Percentiles rank a stretch among this genome's conserved stretches.
Evolutionary conservation across 2,888 invertebrate species (phyloP).

Genomic region (Acrobasis consociella): DNA sequence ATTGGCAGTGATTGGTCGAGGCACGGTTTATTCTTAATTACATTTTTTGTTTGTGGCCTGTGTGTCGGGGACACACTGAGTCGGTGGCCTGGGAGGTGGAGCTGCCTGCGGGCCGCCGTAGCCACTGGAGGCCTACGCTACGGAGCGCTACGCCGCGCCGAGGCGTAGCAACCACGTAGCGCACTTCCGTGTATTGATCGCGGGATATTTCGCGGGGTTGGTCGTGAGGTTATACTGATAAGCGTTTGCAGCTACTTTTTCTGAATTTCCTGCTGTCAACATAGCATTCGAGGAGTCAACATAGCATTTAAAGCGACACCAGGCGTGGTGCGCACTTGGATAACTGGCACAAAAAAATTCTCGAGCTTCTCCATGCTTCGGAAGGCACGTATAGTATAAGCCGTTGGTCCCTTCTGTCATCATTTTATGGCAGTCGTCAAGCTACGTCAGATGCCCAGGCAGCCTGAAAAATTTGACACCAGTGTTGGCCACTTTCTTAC

Average conservation of each 20-base stretch:
- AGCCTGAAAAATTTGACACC: no score
- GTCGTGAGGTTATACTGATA: not conserved
- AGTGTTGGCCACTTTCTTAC: no score
- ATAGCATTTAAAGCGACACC: no score
- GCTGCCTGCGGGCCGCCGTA: constrained; percentile 62
- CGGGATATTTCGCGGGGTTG: constrained; percentile 50
- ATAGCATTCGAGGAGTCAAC: no score
- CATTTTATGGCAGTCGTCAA: no score
- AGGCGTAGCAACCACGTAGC: constrained; percentile 50
- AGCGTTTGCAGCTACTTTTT: not conserved
- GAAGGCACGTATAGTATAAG: no score
- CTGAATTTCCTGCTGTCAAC: no score
- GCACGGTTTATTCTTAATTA: constrained; percentile 46
- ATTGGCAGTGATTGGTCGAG: constrained; percentile 58
- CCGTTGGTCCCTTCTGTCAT: no score
- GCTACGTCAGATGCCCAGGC: no score
- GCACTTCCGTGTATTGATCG: constrained; percentile 62
- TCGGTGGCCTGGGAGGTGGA: constrained; percentile 66
- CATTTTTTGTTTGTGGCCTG: constrained; percentile 45
- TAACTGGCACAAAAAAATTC: no score
- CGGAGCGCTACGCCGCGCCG: constrained; percentile 70
- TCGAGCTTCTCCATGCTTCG: no score
- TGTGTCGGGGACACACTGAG: constrained; percentile 54
- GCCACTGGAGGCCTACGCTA: constrained; percentile 76
- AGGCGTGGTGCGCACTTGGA: no score